Conservation (phyloP, 2,888 invertebrate species). For the Fragum whitleyi region DNA sequence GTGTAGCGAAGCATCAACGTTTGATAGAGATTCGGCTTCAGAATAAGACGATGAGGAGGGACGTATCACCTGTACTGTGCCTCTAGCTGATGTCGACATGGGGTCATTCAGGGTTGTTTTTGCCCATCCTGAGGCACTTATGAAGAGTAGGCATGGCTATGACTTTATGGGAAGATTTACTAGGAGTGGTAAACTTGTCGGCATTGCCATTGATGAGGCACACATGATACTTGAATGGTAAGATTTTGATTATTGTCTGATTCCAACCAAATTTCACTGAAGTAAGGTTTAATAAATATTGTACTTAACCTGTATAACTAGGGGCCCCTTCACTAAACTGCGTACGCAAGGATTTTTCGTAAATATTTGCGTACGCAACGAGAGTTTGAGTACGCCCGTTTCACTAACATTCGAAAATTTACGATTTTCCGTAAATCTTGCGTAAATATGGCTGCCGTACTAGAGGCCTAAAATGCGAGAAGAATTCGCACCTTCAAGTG, state of each 20-base stretch:
- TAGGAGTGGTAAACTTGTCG: not conserved
- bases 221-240: not conserved
- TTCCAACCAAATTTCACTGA: no score
- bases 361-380: no score
- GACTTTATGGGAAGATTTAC: not conserved
- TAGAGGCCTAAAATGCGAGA: no score
- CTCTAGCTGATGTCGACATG: not conserved
- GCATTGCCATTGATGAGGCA: slow-evolving; percentile 1
- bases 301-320: no score
- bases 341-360: no score
- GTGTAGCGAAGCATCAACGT: not conserved
- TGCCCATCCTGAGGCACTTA: not conserved
- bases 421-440: no score
- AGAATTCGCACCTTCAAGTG: no score
- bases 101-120: not conserved
- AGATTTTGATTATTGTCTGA: not conserved
- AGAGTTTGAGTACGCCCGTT: no score
- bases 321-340: no score
- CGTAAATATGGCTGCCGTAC: no score
- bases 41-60: not conserved
- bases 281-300: no score
- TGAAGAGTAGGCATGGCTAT: not conserved
- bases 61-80: not conserved
- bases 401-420: no score
- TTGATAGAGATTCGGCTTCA: not conserved